These are phyloP conservation scores for Zaprionus vittiger DNA, from an alignment of 1,140 invertebrate genomes.

Conservation along the genomic window DNA sequence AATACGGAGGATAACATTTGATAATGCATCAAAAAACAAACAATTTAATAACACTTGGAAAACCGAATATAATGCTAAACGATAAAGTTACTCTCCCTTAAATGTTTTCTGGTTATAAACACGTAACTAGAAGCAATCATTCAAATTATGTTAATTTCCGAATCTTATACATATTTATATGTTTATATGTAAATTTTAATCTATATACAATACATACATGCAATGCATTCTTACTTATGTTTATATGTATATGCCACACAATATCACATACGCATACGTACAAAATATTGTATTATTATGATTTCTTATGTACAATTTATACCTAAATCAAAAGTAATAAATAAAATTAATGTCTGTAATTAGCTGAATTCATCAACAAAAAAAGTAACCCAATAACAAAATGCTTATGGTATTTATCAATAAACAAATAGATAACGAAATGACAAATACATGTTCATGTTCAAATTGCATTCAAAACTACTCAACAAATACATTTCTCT, in stretches of 20 bases:
- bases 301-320: conserved; percentile 66
- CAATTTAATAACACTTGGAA: conserved; percentile 19
- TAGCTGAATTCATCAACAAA: conserved; percentile 63
- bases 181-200: conserved; percentile 66
- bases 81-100: conserved; percentile 22
- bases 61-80: conserved; percentile 27
- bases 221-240: conserved; percentile 48
- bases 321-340: conserved; percentile 64
- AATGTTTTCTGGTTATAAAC: conserved; percentile 42
- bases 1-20: conserved; percentile 23
- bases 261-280: conserved; percentile 49
- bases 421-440: conserved; percentile 73
- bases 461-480: conserved; percentile 59
- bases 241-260: conserved; percentile 52
- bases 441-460: conserved; percentile 70
- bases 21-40: conserved; percentile 13
- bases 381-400: conserved; percentile 58
- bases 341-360: conserved; percentile 69
- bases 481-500: conserved; percentile 56
- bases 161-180: conserved; percentile 59
- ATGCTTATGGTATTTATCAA: conserved; percentile 59
- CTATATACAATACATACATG: conserved; percentile 56
- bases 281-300: conserved; percentile 58
- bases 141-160: conserved; percentile 64
- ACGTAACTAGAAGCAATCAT: conserved; percentile 39